phyloP scores from a whole-genome alignment of 30 jellyfish, hydroid and myxozoan genomes.

The Hydra vulgaris region DNA sequence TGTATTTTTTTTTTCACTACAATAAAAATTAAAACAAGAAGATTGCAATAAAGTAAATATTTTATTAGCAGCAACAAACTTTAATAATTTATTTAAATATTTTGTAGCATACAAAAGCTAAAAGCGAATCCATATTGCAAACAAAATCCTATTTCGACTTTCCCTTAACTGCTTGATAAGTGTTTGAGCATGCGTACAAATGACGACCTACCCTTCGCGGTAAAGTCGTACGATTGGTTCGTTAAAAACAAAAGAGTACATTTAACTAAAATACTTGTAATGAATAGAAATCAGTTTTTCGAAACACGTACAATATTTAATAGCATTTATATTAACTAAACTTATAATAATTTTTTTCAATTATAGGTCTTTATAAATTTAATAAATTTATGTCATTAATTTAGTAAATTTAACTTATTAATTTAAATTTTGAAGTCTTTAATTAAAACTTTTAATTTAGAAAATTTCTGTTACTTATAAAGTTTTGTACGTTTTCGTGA shows the following conservation, averaged over 20 bases:
- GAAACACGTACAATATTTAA: no score
- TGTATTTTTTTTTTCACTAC: not conserved
- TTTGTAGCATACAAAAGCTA: not conserved
- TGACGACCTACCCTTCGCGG: constrained; percentile 90
- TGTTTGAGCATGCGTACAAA: constrained; percentile 76
- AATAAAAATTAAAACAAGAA: not conserved
- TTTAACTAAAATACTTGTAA: not conserved
- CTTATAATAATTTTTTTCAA: no score
- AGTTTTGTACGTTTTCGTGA: no score
- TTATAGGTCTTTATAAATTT: no score
- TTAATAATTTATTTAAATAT: not conserved
- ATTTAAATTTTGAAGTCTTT: no score
- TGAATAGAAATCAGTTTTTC: not conserved
- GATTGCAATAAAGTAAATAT: not conserved
- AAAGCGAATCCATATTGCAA: not conserved
- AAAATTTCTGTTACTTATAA: no score
- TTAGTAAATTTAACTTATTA: no score
- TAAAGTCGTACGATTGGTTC: constrained; percentile 54
- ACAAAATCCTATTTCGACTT: not conserved
- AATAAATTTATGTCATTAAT: no score
- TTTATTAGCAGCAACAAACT: not conserved
- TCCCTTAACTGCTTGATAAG: constrained; percentile 24
- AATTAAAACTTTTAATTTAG: no score
- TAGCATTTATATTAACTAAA: no score
- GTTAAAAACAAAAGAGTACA: constrained; percentile 13